A percentile compares a stretch with the other conserved stretches of the same genome.
phyloP scores from a whole-genome alignment of 2,888 invertebrate species.

The Sialis fuliginosa region DNA sequence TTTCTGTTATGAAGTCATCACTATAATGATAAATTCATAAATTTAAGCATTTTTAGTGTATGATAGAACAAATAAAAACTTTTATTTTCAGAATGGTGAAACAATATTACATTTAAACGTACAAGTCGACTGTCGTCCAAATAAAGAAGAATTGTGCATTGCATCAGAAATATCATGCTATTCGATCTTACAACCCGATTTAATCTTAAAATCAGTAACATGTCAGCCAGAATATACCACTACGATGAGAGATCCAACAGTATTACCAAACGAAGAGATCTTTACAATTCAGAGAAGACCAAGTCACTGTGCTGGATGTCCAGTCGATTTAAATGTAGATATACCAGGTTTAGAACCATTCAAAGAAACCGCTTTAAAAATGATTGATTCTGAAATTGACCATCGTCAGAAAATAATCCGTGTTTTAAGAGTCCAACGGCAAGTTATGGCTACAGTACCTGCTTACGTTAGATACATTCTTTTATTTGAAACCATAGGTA shows the following conservation, averaged over 20 bases:
- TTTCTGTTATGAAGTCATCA: too few relatives aligned
- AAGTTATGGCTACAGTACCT: slow-evolving; percentile 34
- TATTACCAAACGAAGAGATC: background rate
- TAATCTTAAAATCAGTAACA: background rate
- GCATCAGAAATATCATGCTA: background rate
- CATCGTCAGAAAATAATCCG: slow-evolving; percentile 25
- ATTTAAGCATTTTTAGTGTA: background rate
- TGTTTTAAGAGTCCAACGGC: slow-evolving; percentile 33
- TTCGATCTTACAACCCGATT: background rate
- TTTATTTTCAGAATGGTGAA: background rate
- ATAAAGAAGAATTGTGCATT: background rate
- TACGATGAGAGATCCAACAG: too few relatives aligned
- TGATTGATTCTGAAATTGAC: slow-evolving; percentile 19
- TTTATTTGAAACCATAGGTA: slow-evolving; percentile 30
- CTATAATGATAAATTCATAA: background rate
- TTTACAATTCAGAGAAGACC: slow-evolving; percentile 9
- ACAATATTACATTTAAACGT: background rate
- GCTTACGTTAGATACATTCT: slow-evolving; percentile 40
- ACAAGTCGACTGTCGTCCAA: slow-evolving; percentile 1
- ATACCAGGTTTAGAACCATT: slow-evolving; percentile 32
- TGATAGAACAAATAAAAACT: background rate
- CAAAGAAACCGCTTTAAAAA: slow-evolving; percentile 27
- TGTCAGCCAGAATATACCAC: background rate
- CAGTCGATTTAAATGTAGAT: slow-evolving; percentile 29
- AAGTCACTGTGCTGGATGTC: slow-evolving; percentile 32